Percentiles rank a stretch among this genome's conserved stretches.
Conservation (phyloP, 2,888 invertebrate genomes). For the Nomada fucata region DNA sequence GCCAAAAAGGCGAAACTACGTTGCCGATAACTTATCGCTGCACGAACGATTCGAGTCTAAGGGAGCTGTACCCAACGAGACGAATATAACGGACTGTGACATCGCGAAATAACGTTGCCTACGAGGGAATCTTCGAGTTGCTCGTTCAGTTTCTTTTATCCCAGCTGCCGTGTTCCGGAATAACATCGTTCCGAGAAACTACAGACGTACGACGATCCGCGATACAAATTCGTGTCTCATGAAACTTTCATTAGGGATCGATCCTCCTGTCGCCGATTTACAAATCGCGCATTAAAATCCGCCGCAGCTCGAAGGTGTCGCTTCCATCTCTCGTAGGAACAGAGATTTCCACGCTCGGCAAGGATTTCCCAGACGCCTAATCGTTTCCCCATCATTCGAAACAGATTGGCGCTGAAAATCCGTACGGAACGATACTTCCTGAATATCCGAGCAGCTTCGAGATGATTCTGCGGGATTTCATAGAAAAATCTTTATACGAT, state of each 20-base stretch:
- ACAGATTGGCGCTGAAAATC: background rate
- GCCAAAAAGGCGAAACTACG: background rate
- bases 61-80: conserved; percentile 24
- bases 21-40: background rate
- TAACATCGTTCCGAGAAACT: background rate
- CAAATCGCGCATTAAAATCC: conserved; percentile 24
- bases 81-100: conserved; percentile 33
- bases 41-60: background rate
- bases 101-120: conserved; percentile 28
- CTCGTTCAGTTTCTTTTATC: conserved; percentile 19
- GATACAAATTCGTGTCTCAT: conserved; percentile 37
- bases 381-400: conserved; percentile 9
- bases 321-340: background rate
- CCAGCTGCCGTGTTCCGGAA: background rate
- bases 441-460: too few species aligned
- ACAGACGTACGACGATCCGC: background rate
- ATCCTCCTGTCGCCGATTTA: conserved; percentile 22
- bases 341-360: background rate
- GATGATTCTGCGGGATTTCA: background rate
- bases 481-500: conserved; percentile 24
- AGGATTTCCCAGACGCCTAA: background rate
- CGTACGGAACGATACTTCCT: background rate
- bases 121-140: conserved; percentile 11
- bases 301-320: background rate
- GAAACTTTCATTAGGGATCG: conserved; percentile 43